These are phyloP conservation scores for Trichogramma pretiosum DNA, from an alignment of 1,140 invertebrate genomes.

Conservation along the genomic window DNA sequence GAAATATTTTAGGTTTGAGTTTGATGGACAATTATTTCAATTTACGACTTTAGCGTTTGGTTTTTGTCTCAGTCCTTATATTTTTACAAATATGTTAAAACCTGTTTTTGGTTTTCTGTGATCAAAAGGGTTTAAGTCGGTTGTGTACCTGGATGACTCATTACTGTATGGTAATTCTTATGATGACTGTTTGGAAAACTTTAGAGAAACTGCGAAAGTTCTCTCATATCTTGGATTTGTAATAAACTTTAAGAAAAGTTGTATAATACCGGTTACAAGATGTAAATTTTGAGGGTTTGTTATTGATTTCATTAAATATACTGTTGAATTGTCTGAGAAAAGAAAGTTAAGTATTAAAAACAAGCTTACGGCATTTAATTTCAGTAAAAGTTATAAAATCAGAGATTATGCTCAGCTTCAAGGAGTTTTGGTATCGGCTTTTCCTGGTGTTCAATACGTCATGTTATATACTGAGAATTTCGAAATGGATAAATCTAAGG, in stretches of 20 bases:
- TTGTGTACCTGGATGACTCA: constrained; percentile 13
- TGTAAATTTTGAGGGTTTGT: constrained; percentile 23
- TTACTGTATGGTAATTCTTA: constrained; percentile 1
- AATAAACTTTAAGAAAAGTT: constrained; percentile 18
- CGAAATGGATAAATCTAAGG: constrained; percentile 18
- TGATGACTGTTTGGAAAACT: constrained; percentile 1
- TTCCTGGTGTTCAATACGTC: constrained; percentile 22
- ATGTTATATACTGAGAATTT: constrained; percentile 19
- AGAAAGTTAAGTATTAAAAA: constrained; percentile 9
- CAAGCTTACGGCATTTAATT: not conserved
- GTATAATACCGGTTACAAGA: constrained; percentile 8
- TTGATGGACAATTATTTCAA: constrained; percentile 13
- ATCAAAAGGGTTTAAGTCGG: not conserved
- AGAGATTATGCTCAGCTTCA: constrained; percentile 20
- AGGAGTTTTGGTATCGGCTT: constrained; percentile 19
- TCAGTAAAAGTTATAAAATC: constrained; percentile 16
- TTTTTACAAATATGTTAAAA: constrained; percentile 23
- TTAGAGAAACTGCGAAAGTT: constrained; percentile 6
- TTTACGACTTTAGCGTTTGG: constrained; percentile 19
- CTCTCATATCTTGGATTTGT: constrained; percentile 20
- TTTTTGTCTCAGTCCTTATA: constrained; percentile 12
- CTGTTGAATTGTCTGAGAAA: constrained; percentile 10
- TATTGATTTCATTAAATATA: constrained; percentile 13
- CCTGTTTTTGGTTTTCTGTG: constrained; percentile 14
- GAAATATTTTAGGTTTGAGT: constrained; percentile 22